These are phyloP conservation scores for Xiphorhynchus erythropygius DNA, from an alignment of 2,797 vertebrate species.

Conservation along the genomic window DNA sequence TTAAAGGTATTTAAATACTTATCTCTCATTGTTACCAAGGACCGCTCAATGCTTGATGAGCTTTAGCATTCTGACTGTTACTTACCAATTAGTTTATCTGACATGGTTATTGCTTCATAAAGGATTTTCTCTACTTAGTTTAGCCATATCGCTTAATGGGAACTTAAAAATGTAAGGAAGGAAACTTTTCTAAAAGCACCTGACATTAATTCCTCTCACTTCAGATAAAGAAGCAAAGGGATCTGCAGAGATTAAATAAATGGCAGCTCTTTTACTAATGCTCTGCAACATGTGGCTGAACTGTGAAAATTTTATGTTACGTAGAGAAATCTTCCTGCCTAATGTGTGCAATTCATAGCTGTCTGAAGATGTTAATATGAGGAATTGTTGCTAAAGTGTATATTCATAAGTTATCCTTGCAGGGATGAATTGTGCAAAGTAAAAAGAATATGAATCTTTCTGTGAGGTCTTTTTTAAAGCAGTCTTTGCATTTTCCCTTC, in stretches of 20 bases:
- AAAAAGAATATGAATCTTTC: slow-evolving; percentile 17
- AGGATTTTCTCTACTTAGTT: background rate
- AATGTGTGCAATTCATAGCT: background rate
- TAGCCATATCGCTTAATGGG: background rate
- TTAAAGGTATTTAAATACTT: background rate
- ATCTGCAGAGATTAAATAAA: slow-evolving; percentile 11
- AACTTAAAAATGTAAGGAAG: background rate
- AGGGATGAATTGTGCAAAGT: background rate
- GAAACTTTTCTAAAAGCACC: background rate
- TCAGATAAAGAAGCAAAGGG: background rate
- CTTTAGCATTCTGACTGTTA: background rate
- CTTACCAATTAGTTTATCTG: background rate
- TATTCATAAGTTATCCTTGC: background rate
- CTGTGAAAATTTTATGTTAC: slow-evolving; percentile 4
- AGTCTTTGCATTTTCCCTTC: background rate
- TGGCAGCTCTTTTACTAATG: background rate
- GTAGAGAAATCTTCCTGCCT: slow-evolving; percentile 4
- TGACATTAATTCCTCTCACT: background rate
- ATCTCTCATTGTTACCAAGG: background rate
- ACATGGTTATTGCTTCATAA: background rate
- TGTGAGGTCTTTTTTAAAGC: slow-evolving; percentile 5
- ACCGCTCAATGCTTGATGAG: background rate
- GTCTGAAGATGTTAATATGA: slow-evolving; percentile 12
- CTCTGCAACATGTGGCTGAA: background rate
- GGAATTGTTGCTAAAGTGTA: background rate